These are phyloP conservation scores for Amphimedon queenslandica DNA, from an alignment of 37 sponge, comb jelly and placozoan species.

Conservation along the genomic window DNA sequence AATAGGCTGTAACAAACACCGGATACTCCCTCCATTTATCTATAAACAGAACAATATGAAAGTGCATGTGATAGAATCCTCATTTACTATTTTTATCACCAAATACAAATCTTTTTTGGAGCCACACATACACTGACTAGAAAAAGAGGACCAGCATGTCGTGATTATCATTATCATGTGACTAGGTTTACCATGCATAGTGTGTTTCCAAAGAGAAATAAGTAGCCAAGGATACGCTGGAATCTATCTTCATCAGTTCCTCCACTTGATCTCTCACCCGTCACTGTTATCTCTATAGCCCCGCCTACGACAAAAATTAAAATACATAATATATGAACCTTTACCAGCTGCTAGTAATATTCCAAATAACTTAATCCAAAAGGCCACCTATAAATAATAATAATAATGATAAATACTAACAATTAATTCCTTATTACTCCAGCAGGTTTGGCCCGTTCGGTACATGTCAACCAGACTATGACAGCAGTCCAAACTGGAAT, in stretches of 20 bases:
- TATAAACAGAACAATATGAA: neutral
- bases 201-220: slow-evolving; percentile 52
- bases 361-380: slow-evolving; percentile 56
- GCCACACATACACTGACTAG: slow-evolving; percentile 54
- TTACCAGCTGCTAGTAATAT: slow-evolving; percentile 56
- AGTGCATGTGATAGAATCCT: neutral
- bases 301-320: slow-evolving; percentile 29
- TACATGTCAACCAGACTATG: slow-evolving; percentile 38
- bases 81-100: slow-evolving; percentile 34
- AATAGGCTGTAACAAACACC: slow-evolving; percentile 59
- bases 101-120: slow-evolving; percentile 74
- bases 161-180: too few species aligned
- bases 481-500: slow-evolving; percentile 61
- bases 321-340: neutral
- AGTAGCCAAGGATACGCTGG: slow-evolving; percentile 25
- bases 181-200: slow-evolving; percentile 53
- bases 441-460: slow-evolving; percentile 39
- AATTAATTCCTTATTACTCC: neutral
- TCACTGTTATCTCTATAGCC: slow-evolving; percentile 55
- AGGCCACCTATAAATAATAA: too few species aligned
- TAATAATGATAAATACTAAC: too few species aligned
- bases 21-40: slow-evolving; percentile 61
- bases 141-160: neutral
- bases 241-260: neutral
- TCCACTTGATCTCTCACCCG: neutral